Percentiles rank a stretch among this genome's conserved stretches.
Evolutionary conservation across 2,797 vertebrate species (phyloP).

Genomic region (Nyctalus aviator): DNA sequence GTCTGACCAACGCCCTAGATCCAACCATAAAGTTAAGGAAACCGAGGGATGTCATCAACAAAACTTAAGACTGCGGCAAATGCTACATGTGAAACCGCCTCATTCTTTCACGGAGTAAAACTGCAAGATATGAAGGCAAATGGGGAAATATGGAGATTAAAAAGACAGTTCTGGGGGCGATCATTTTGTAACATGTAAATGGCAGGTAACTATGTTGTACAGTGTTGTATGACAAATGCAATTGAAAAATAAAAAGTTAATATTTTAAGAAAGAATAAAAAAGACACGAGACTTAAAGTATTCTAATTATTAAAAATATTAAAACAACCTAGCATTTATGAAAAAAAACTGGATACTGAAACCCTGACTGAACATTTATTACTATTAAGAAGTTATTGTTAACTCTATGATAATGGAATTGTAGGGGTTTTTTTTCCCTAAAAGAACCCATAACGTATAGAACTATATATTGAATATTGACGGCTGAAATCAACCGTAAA

Average conservation of each 20-base stretch:
- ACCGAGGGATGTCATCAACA: background rate
- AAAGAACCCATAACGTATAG: background rate
- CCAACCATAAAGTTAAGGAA: conserved; percentile 23
- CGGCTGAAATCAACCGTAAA: background rate
- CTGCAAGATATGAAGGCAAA: background rate
- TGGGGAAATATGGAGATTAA: background rate
- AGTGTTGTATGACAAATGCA: background rate
- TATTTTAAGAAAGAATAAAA: background rate
- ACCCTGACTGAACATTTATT: background rate
- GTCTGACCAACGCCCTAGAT: background rate
- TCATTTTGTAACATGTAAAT: background rate
- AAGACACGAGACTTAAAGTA: background rate
- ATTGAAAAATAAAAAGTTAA: background rate
- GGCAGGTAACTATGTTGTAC: background rate
- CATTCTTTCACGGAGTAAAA: conserved; percentile 27
- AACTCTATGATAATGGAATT: background rate
- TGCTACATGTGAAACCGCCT: background rate
- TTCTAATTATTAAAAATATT: background rate
- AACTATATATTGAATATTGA: background rate
- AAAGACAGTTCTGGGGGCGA: background rate
- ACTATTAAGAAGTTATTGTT: background rate
- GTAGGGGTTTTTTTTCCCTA: background rate
- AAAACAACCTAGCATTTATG: background rate
- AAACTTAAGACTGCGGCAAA: background rate
- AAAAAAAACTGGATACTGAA: conserved; percentile 9